Percentiles rank a stretch among this genome's conserved stretches.
Conservation (phyloP, 2,113 vertebrate genomes). For the Sminthopsis crassicaudata region DNA sequence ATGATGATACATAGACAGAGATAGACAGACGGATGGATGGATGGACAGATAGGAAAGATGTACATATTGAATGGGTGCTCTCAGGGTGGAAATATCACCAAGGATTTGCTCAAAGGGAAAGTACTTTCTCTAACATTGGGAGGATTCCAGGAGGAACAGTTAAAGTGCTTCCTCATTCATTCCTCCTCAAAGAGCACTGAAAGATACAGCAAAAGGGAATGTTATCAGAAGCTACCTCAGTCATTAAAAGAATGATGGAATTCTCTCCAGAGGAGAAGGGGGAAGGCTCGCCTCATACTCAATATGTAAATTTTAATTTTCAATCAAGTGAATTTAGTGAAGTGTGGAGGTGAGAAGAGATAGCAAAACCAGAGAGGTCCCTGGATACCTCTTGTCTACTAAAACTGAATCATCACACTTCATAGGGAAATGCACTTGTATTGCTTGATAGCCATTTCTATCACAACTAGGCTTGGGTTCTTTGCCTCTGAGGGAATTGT, state of each 20-base stretch:
- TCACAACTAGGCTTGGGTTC: conserved; percentile 58
- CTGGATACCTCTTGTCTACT: conserved; percentile 14
- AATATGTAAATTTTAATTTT: conserved; percentile 49
- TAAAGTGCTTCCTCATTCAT: not conserved
- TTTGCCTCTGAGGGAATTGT: conserved; percentile 45
- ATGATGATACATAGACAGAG: no score
- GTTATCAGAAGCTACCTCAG: not conserved
- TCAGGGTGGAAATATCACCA: not conserved
- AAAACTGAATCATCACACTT: conserved; percentile 52
- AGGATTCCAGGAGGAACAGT: not conserved
- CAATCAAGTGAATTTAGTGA: conserved; percentile 56
- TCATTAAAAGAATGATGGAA: not conserved
- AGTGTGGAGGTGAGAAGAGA: conserved; percentile 30
- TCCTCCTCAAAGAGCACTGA: not conserved
- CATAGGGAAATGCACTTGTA: conserved; percentile 41
- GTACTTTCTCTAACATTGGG: not conserved
- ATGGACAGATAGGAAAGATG: no score
- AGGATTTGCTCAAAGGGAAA: not conserved
- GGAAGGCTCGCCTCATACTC: not conserved
- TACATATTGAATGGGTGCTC: not conserved
- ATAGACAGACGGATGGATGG: no score
- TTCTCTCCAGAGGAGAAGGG: not conserved
- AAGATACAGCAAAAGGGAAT: not conserved
- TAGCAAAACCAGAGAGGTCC: conserved; percentile 37
- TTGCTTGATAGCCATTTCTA: conserved; percentile 46